These are phyloP conservation scores for Gymnosoma rotundatum DNA, from an alignment of 2,888 invertebrate genomes.

Conservation along the genomic window DNA sequence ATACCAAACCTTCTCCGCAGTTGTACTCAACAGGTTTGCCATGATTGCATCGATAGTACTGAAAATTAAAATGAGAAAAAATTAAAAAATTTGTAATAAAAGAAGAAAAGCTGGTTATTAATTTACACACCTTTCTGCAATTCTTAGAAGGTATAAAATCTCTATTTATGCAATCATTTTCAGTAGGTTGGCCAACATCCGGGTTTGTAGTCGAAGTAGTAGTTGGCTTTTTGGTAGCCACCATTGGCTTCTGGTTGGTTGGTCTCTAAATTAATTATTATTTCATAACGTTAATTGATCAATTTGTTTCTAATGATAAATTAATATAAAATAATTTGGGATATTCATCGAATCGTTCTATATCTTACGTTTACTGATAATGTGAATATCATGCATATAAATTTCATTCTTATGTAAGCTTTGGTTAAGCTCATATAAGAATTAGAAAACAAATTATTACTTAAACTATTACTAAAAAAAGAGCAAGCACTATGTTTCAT, in stretches of 20 bases:
- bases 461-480: too few species aligned
- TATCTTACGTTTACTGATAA: too few species aligned
- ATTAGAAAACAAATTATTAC: too few species aligned
- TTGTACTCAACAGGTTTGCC: slow-evolving; percentile 88
- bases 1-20: slow-evolving; percentile 89
- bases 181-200: slow-evolving; percentile 71
- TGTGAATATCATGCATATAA: too few species aligned
- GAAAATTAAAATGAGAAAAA: slow-evolving; percentile 63
- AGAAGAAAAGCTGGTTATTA: not conserved
- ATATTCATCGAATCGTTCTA: too few species aligned
- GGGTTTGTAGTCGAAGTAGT: slow-evolving; percentile 55
- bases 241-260: slow-evolving; percentile 74
- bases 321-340: too few species aligned
- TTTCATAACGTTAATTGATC: slow-evolving; percentile 6
- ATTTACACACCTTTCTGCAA: slow-evolving; percentile 85
- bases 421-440: too few species aligned
- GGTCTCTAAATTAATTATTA: slow-evolving; percentile 34
- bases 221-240: slow-evolving; percentile 71
- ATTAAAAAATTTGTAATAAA: not conserved
- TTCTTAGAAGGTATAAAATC: slow-evolving; percentile 85
- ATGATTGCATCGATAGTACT: slow-evolving; percentile 94
- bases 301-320: too few species aligned
- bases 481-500: too few species aligned
- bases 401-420: not conserved
- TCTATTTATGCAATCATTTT: slow-evolving; percentile 83